Evolutionary conservation across 2,797 vertebrate species (phyloP), one percentile per base, ranked within the genome.

Genomic region (Gobionotothen gibberifrons): DNA sequence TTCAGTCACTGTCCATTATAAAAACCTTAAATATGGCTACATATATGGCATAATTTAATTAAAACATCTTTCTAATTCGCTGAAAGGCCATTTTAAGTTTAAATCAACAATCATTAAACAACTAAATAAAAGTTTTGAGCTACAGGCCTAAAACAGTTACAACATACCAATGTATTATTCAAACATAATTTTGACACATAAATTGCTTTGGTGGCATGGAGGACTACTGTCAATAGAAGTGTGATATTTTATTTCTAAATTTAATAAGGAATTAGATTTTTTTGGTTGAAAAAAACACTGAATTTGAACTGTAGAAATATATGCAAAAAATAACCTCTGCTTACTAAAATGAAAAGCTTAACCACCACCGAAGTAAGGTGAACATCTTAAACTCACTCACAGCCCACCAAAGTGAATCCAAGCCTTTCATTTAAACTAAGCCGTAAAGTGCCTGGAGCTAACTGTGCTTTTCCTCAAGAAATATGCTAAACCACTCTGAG

Each of bases 351-450:
- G 8, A 36, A 36, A 36, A 9, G 8, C 6, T 9, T 7, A 9
- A 36, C 32, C 6, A 32, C 3, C 57, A 67, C 13, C 16, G 13
- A 76, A 68, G 62, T 77, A 15, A 70, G 36, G 26, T 36, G 21
- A 82, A 61, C 1, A 80, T 17, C 29, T 19, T 9, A 13, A 62
- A 21, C 57, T 44, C 51, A 51, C 71, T 53, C 43, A 1, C 44
- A 67, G 43, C 54, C 52, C 49, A 16, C 32, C 29, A 72, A 82
- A 85, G 59, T 86, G 79, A 26, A 49, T 36, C 51, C 32, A 4
- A 74, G 68, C 40, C 49, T 52, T 26, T 57, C 55, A 65, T 79
- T n/a, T 54, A 58, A 63, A 69, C n/a, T 10, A 1, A 74, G 53
- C n/a, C 29, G 29, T 14, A 58, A 70, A 46, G 51, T 48, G 53